These are phyloP conservation scores for Enteromius radiatus DNA, from an alignment of 2,797 vertebrate species.

Conservation along the genomic window DNA sequence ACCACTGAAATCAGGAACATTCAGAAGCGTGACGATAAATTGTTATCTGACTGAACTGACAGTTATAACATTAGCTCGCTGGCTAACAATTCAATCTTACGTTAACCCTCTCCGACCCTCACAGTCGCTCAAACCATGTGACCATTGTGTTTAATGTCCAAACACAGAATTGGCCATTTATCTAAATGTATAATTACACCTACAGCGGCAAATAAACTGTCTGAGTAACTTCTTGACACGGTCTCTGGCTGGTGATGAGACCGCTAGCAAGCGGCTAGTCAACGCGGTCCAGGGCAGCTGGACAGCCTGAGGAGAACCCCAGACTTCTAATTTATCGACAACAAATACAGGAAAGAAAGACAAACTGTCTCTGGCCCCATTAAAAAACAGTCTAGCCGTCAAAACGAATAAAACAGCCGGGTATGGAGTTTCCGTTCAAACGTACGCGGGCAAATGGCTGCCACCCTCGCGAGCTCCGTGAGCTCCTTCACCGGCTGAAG, in stretches of 20 bases:
- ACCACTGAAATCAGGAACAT: slow-evolving; percentile 14
- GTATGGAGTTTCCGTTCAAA: slow-evolving; percentile 23
- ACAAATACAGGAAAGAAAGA: not conserved
- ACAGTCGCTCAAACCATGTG: not conserved
- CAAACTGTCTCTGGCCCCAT: not conserved
- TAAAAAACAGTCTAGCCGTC: not conserved
- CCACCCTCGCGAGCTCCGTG: slow-evolving; percentile 27
- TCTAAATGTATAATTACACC: not conserved
- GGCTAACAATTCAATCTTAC: slow-evolving; percentile 26
- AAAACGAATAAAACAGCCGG: not conserved
- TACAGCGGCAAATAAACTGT: not conserved
- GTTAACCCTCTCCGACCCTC: not conserved
- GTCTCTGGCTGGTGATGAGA: slow-evolving; percentile 9
- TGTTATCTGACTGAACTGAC: slow-evolving; percentile 13
- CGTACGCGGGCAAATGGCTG: slow-evolving; percentile 47
- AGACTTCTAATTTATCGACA: not conserved
- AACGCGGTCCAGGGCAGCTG: not conserved
- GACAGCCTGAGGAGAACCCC: not conserved
- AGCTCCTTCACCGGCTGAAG: slow-evolving; percentile 37
- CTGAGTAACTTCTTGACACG: slow-evolving; percentile 31
- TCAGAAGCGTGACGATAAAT: slow-evolving; percentile 14
- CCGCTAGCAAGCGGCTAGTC: slow-evolving; percentile 35
- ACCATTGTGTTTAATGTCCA: too few relatives aligned
- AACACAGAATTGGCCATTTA: not conserved
- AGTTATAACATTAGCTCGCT: slow-evolving; percentile 24